A percentile compares a stretch with the other conserved stretches of the same genome.
phyloP scores from a whole-genome alignment of 2,797 vertebrate genomes.

The Phrynocephalus guinanensis region DNA sequence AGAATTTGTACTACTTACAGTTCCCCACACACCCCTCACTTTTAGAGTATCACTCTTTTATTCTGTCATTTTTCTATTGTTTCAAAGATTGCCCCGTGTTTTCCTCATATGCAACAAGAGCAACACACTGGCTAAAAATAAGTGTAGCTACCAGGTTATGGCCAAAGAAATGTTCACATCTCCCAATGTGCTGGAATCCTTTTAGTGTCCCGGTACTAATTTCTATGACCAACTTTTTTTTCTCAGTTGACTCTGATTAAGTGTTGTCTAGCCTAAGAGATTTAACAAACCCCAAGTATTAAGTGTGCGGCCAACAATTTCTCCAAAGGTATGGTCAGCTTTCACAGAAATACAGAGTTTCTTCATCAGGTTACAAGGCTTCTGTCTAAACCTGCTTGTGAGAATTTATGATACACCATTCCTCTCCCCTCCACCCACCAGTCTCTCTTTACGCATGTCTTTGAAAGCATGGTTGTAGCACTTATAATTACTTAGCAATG shows the following conservation, averaged over 20 bases:
- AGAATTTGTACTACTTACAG: too few species aligned
- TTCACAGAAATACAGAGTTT: conserved; percentile 44
- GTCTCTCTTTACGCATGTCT: conserved; percentile 46
- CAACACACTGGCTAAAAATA: background rate
- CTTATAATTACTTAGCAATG: conserved; percentile 66
- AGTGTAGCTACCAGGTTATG: background rate
- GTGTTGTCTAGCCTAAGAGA: conserved; percentile 9
- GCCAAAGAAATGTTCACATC: background rate
- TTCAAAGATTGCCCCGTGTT: too few species aligned
- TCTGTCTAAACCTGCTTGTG: conserved; percentile 56
- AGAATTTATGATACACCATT: conserved; percentile 63
- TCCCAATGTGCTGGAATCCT: background rate
- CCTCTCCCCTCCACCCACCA: background rate
- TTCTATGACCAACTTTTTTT: conserved; percentile 43
- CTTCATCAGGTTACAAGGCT: conserved; percentile 37
- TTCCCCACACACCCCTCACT: too few species aligned
- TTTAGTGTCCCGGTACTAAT: conserved; percentile 16
- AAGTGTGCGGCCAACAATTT: background rate
- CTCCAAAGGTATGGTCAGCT: conserved; percentile 42
- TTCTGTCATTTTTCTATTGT: too few species aligned
- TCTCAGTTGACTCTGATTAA: conserved; percentile 63
- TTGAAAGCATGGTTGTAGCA: conserved; percentile 65
- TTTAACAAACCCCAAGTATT: conserved; percentile 34
- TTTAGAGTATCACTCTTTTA: background rate
- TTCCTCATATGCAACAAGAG: background rate